Evolutionary conservation across 2,888 invertebrate genomes (phyloP).

Genomic region (Drosophila pseudotalamancana): DNA sequence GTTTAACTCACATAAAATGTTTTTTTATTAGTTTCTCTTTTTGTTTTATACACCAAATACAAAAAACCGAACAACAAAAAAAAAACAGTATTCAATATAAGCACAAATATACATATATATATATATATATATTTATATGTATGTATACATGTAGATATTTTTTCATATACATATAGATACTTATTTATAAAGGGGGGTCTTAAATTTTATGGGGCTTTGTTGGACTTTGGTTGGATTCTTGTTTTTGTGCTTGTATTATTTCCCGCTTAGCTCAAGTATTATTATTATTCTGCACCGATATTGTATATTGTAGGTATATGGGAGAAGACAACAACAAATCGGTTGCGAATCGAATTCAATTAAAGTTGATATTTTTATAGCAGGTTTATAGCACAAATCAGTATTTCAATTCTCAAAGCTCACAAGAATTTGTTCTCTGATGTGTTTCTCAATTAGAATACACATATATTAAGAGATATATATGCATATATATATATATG

Average conservation of each 20-base stretch:
- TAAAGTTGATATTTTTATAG: background rate
- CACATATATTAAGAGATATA: background rate
- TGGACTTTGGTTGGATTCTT: conserved; percentile 21
- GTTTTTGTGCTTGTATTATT: conserved; percentile 1
- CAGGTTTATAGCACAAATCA: conserved; percentile 4
- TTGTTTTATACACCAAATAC: conserved; percentile 53
- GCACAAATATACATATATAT: conserved; percentile 31
- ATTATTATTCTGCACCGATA: background rate
- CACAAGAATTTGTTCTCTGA: conserved; percentile 58
- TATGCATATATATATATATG: background rate
- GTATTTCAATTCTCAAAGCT: conserved; percentile 69
- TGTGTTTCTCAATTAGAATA: background rate
- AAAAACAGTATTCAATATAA: conserved; percentile 54
- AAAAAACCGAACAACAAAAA: conserved; percentile 29
- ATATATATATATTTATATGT: conserved; percentile 1
- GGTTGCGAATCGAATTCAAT: conserved; percentile 19
- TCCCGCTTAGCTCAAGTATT: conserved; percentile 14
- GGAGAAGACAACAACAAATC: conserved; percentile 11
- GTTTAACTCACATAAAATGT: conserved; percentile 72
- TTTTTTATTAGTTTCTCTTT: conserved; percentile 71
- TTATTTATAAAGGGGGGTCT: conserved; percentile 33
- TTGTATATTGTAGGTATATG: background rate
- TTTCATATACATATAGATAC: conserved; percentile 18
- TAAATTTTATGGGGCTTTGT: conserved; percentile 22
- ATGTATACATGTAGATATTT: conserved; percentile 17